Percentiles rank a stretch among this genome's conserved stretches.
Conservation (phyloP, 1,140 invertebrate species). For the Stegodyphus dumicola region DNA sequence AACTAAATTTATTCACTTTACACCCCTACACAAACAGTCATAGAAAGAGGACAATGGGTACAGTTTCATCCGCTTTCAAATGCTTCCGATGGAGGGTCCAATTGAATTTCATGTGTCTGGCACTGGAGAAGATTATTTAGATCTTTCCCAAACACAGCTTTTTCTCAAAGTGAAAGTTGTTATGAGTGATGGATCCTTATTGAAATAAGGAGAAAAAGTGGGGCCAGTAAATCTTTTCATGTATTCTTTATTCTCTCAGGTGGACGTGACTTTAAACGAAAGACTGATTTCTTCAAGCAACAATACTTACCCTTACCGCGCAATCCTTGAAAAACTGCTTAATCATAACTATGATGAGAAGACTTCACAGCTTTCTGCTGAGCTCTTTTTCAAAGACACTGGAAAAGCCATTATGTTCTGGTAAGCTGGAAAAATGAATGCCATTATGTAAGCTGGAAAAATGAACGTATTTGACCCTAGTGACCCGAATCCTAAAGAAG, state of each 20-base stretch:
- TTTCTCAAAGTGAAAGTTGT: conserved; percentile 17
- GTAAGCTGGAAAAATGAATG: too few species aligned
- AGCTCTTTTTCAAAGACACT: background rate
- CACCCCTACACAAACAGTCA: conserved; percentile 7
- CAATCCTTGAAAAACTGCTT: background rate
- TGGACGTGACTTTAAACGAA: background rate
- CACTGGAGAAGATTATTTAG: conserved; percentile 9
- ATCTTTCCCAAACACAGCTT: background rate
- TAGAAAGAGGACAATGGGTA: conserved; percentile 11
- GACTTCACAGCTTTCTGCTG: background rate
- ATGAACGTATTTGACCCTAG: background rate
- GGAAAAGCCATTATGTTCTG: too few species aligned
- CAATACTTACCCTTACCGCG: background rate
- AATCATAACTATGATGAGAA: background rate
- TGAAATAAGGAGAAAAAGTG: background rate
- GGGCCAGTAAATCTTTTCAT: conserved; percentile 6
- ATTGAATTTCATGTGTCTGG: conserved; percentile 12
- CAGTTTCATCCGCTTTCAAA: conserved; percentile 2
- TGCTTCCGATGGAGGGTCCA: background rate
- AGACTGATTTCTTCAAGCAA: background rate
- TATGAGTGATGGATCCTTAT: background rate
- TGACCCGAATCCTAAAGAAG: background rate
- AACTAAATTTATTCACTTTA: conserved; percentile 8
- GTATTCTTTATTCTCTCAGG: background rate
- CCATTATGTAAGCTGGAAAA: too few species aligned